Evolutionary conservation across 2,888 invertebrate genomes (phyloP), one percentile per base, ranked within the genome.

Genomic region (Chrysomela aeneicollis): DNA sequence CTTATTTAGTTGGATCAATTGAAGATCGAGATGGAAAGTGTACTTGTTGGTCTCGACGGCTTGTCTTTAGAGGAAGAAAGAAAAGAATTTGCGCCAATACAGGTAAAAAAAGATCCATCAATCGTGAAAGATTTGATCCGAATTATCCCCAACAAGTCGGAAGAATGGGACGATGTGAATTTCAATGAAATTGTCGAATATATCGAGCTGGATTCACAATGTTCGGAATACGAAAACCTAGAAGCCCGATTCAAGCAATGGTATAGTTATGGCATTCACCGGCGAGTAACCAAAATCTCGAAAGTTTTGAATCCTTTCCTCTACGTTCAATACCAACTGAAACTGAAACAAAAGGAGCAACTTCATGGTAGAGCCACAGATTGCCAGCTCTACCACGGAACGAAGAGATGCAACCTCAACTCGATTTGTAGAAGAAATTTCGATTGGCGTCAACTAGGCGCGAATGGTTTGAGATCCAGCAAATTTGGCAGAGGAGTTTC

Each of bases 391-490:
- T 57, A 46, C 32, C 57, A 57, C 26, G 57, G 57, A 5, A 57
- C 57, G 2, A 57, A 57, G 46, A 15, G 10, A 3, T 17, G 9
- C 8, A 21, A 57, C 17, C 3, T 26, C n/a, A 46, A 46, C 3
- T 46, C 57, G 6, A 57, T 57, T 57, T 57, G 57, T 10, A 6
- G 1, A 22, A 22, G 18, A n/a, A 57, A 57, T 18, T 57, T 57
- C 0, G 47, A 57, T 57, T 46, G 57, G 46, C n/a, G 57, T 8
- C 21, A 10, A 12, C 22, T 26, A 5, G 57, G 57, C 6, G 46
- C 26, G 9, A 57, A 42, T 15, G 42, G 42, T n/a, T n/a, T 42
- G 42, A 8, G 42, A 3, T 15, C 15, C 15, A 42, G 15, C 15
- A 42, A 42, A 15, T 42, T 42, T 15, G 42, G 42, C 42, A 42